Evolutionary conservation across 2,888 invertebrate species (phyloP), one percentile per base, ranked within the genome.

Genomic region (Scaptomyza reducta): DNA sequence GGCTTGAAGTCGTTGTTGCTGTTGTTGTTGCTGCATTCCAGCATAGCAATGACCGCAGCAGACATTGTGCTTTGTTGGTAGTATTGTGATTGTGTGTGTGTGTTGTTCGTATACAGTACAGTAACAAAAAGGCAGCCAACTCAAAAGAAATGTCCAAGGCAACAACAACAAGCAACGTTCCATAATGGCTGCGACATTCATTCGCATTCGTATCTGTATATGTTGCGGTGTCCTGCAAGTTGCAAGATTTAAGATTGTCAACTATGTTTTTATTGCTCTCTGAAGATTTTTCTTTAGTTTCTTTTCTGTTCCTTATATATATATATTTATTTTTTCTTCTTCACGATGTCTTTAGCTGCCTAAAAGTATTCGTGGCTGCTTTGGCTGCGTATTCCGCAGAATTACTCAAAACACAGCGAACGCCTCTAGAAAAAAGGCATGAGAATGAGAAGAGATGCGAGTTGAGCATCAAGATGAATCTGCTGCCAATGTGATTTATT

Each of bases 111-210:
- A 38, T 25, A 31, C 62, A 54, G 22, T 5, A 22, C 22, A 22
- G 5, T 5, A 22, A 22, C 22, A 22, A 22, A 22, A 22, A 22
- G 4, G 22, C 22, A 22, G 49, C 50, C 67, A 70, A 51, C 67
- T 79, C 73, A 70, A 86, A 83, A 76, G 73, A 86, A 75, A 71
- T 74, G 75, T 70, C 65, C 62, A 70, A 51, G 56, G 51, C 66
- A 71, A 27, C 65, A 64, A 33, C 38, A 53, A 18, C 41, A 56
- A 56, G 9, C 29, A 51, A 57, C 41, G 70, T 71, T 71, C 67
- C 87, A 79, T 82, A 87, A 87, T 85, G 82, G 86, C 88, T 88
- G 84, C 88, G 88, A 88, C 88, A 88, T 87, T 86, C 88, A 73
- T 87, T 87, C 83, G 84, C 77, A 71, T 83, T 67, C 71, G 87